These are phyloP conservation scores for Rhamnusium bicolor DNA, from an alignment of 2,888 invertebrate genomes.

Conservation along the genomic window DNA sequence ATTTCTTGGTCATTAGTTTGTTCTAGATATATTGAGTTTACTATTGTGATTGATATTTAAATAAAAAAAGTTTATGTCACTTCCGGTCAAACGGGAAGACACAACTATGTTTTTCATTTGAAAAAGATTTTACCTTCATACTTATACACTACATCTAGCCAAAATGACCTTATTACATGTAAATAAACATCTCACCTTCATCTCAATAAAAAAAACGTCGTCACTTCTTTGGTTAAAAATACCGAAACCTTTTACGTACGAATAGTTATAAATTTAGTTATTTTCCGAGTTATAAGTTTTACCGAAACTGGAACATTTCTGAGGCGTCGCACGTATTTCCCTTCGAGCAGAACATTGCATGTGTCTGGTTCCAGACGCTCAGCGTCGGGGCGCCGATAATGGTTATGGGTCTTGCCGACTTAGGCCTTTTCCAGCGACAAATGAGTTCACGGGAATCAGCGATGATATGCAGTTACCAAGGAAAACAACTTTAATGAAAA, in stretches of 20 bases:
- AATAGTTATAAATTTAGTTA: constrained; percentile 55
- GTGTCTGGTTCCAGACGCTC: constrained; percentile 57
- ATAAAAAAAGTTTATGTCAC: too few relatives aligned
- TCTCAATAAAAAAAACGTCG: constrained; percentile 15
- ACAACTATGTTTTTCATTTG: too few relatives aligned
- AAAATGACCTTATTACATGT: not conserved
- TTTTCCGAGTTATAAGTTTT: constrained; percentile 54
- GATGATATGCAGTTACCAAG: constrained; percentile 28
- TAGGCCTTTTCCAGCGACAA: constrained; percentile 30
- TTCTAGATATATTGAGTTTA: too few relatives aligned
- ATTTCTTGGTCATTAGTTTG: too few relatives aligned
- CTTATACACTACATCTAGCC: not conserved
- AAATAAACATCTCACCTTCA: constrained; percentile 25
- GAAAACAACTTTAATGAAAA: constrained; percentile 27
- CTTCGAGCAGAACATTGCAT: constrained; percentile 48
- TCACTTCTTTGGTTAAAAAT: not conserved
- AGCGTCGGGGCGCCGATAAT: constrained; percentile 53
- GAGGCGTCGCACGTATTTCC: constrained; percentile 53
- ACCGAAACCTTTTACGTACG: constrained; percentile 26
- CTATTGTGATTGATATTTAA: too few relatives aligned
- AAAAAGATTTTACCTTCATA: not conserved
- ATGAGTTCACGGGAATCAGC: constrained; percentile 26
- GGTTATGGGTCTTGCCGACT: constrained; percentile 28
- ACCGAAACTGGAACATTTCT: constrained; percentile 47
- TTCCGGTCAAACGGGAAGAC: too few relatives aligned